Evolutionary conservation across 2,888 invertebrate genomes (phyloP).

Genomic region (Patella ulyssiponensis): DNA sequence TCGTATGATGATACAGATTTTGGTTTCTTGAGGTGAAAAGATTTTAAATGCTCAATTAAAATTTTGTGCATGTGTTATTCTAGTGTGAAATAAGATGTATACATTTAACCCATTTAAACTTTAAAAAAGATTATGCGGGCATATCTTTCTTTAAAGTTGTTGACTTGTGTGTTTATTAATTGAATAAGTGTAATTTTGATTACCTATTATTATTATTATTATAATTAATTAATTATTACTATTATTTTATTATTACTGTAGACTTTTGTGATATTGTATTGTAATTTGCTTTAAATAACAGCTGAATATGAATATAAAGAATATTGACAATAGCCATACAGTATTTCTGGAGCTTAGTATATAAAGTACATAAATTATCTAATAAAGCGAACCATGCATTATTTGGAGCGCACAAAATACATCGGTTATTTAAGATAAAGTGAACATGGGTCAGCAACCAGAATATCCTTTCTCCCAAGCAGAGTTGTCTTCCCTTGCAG

Average conservation of each 20-base stretch:
- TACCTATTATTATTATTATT: constrained; percentile 1
- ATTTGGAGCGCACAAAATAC: no score
- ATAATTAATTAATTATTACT: background rate
- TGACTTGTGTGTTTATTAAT: background rate
- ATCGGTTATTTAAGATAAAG: no score
- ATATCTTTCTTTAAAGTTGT: constrained; percentile 11
- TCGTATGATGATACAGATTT: no score
- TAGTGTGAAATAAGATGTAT: background rate
- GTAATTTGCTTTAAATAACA: background rate
- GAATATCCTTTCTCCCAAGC: no score
- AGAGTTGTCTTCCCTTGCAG: no score
- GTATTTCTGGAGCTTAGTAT: no score
- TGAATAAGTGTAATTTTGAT: constrained; percentile 11
- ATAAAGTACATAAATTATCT: no score
- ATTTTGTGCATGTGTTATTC: constrained; percentile 1
- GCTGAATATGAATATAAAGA: no score
- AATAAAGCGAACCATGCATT: no score
- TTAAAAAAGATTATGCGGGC: constrained; percentile 9
- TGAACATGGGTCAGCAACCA: no score
- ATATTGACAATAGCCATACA: no score
- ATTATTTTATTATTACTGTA: background rate
- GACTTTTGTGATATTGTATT: constrained; percentile 6
- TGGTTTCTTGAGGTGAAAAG: no score
- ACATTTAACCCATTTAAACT: background rate
- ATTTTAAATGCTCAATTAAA: background rate